A percentile compares a stretch with the other conserved stretches of the same genome.
These are phyloP conservation scores for Kryphioiulus occultus DNA, from an alignment of 2,888 invertebrate species.

Conservation along the genomic window DNA sequence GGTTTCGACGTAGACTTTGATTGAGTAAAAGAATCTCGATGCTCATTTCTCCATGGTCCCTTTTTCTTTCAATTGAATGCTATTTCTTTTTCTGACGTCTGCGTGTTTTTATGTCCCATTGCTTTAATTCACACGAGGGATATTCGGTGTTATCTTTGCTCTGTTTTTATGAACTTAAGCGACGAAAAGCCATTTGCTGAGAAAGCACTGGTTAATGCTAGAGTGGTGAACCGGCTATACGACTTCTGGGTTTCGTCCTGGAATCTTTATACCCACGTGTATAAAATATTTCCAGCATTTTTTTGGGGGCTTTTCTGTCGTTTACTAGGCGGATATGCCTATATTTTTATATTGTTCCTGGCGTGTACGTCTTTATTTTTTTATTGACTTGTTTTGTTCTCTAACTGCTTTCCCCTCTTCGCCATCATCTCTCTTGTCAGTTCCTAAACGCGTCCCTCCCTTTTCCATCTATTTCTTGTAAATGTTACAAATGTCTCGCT, in stretches of 20 bases:
- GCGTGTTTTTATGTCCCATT: slow-evolving; percentile 2
- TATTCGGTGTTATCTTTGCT: background rate
- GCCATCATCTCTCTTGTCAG: slow-evolving; percentile 37
- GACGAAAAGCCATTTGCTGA: background rate
- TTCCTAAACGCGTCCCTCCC: slow-evolving; percentile 21
- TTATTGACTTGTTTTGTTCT: slow-evolving; percentile 40
- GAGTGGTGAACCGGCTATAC: background rate
- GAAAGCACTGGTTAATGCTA: background rate
- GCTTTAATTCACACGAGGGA: slow-evolving; percentile 15
- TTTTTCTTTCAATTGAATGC: background rate
- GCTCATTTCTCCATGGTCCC: background rate
- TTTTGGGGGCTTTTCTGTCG: background rate
- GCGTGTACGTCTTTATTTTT: slow-evolving; percentile 1
- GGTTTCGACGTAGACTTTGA: slow-evolving; percentile 11
- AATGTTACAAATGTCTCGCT: slow-evolving; percentile 30
- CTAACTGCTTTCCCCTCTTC: slow-evolving; percentile 15
- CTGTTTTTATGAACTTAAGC: background rate
- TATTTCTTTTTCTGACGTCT: background rate
- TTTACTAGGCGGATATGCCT: background rate
- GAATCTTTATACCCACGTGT: background rate
- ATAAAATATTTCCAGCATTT: background rate
- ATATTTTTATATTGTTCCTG: slow-evolving; percentile 40
- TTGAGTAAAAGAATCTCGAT: background rate
- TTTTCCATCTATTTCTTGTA: slow-evolving; percentile 39
- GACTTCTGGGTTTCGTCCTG: background rate